These are phyloP conservation scores for Isurus oxyrinchus DNA, from an alignment of 2,113 vertebrate species.

Conservation along the genomic window DNA sequence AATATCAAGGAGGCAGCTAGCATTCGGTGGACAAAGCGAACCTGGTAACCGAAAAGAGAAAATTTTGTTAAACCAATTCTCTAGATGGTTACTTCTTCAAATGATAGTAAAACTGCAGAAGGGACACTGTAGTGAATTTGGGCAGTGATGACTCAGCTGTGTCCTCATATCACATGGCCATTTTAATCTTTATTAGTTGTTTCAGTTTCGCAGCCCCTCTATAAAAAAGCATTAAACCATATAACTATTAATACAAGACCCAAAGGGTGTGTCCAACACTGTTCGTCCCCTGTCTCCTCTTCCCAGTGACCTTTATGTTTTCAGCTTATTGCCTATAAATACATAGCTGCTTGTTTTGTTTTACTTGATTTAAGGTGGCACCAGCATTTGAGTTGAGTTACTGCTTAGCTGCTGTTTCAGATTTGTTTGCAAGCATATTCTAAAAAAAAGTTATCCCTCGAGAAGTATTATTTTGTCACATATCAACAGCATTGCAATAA, in stretches of 20 bases:
- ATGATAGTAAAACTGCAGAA: neutral
- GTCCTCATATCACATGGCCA: neutral
- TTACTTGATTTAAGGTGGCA: neutral
- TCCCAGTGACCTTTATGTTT: constrained; percentile 22
- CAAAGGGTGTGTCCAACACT: neutral
- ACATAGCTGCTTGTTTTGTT: neutral
- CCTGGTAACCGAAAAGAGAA: too few relatives aligned
- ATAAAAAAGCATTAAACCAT: neutral
- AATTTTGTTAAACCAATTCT: neutral
- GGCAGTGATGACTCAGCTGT: neutral
- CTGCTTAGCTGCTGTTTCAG: neutral
- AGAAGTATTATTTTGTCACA: constrained; percentile 20
- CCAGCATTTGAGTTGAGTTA: neutral
- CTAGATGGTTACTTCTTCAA: constrained; percentile 2
- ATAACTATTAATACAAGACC: neutral
- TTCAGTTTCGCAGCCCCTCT: neutral
- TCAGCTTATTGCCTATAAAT: neutral
- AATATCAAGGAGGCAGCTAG: too few relatives aligned
- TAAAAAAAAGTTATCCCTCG: neutral
- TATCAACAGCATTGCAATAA: constrained; percentile 26
- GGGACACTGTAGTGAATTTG: neutral
- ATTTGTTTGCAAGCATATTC: constrained; percentile 20
- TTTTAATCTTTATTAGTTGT: constrained; percentile 22
- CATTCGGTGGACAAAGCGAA: too few relatives aligned
- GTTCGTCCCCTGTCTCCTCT: neutral